Conservation (phyloP, 1,140 invertebrate species). For the Platorchestia sp. region DNA sequence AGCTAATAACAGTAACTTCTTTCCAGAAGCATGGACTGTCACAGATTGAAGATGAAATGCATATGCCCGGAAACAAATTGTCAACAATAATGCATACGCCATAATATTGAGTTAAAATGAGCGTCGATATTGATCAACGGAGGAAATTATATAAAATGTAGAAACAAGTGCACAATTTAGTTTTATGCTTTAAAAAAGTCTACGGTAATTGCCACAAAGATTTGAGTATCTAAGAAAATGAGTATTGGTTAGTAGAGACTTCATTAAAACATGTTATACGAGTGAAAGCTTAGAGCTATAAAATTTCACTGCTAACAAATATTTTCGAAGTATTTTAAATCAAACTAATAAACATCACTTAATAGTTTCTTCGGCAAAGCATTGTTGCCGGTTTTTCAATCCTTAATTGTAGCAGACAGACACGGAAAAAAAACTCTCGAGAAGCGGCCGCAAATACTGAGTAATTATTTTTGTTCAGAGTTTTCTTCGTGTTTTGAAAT, state of each 20-base stretch:
- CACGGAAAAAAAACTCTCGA: background rate
- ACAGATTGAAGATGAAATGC: too few relatives aligned
- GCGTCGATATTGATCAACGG: too few relatives aligned
- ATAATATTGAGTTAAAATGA: too few relatives aligned
- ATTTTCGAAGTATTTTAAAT: background rate
- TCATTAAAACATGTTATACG: background rate
- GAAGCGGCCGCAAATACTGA: background rate
- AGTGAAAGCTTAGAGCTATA: background rate
- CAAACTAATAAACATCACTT: background rate
- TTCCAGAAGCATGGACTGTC: too few relatives aligned
- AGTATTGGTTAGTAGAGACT: background rate
- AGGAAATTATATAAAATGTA: too few relatives aligned
- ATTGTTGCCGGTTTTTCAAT: background rate
- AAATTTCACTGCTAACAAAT: background rate
- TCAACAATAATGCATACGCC: too few relatives aligned
- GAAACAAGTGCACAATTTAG: too few relatives aligned
- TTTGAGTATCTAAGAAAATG: background rate
- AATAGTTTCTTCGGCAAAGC: background rate
- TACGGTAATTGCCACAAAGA: background rate
- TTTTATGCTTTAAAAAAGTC: background rate
- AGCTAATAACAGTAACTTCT: too few relatives aligned
- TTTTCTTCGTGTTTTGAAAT: background rate
- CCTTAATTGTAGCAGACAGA: background rate
- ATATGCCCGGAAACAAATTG: too few relatives aligned
- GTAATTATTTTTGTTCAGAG: background rate